Base-by-base conservation (phyloP, 2,888 invertebrate species). In the Melieria picta region DNA sequence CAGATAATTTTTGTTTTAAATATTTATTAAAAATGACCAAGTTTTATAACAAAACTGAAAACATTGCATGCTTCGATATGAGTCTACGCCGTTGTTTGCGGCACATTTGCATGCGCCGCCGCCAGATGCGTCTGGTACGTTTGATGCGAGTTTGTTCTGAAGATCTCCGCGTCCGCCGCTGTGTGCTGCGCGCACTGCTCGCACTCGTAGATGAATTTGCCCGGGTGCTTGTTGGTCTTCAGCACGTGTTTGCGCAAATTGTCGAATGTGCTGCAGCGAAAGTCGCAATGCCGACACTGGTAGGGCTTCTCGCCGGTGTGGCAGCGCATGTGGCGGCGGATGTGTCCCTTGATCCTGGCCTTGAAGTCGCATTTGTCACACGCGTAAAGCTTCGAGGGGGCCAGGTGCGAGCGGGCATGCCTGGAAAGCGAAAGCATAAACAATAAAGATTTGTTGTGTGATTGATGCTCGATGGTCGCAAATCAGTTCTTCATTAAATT, bases 181-280 rank as follows among this genome's bases (percentile, higher is more conserved):
- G 61, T 52, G n/a, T 61, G 60, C 7, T 73, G 72, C 5, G 65
- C 79, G 83, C 95, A 95, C 65, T 89, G 88, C 68, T 89, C 88
- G 83, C 97, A 97, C 72, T 92, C 91, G 86, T 96, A 97, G 57
- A 97, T 89, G 72, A 88, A 91, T 80, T 92, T 90, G 1, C 94
- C 94, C 0, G 90, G 90, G 87, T 97, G 97, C 66, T 93, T 91
- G 69, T 90, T 91, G 9, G 94, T 94, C 50, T 91, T 91, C 0
- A 95, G 87, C 3, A 95, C 92, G 86, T 97, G 97, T 81, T 96
- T 96, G 5, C 96, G 90, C 10, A 97, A 90, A 84, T 96, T 97
- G 84, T 96, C 96, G 92, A 94, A 86, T 30, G 86, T 92, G 76
- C 93, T 94, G 84, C 94, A 94, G 5, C 91, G 91, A 80, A 93